Base-by-base conservation (phyloP, 1,140 invertebrate genomes). In the Mizuhopecten yessoensis region DNA sequence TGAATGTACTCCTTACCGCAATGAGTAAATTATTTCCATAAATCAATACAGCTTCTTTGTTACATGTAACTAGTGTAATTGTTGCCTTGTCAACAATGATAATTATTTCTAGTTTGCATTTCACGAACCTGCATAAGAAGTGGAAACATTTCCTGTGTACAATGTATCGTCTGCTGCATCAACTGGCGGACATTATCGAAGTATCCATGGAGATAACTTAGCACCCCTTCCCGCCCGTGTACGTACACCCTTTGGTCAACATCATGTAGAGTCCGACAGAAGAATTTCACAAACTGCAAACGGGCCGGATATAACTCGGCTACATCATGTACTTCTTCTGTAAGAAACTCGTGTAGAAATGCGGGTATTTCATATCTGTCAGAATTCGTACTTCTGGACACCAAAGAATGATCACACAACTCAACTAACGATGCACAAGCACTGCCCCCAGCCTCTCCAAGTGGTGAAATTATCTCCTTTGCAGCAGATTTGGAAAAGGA, bases 81-180 rank as follows among this genome's bases (percentile, higher is more conserved):
- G 36, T 7, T 39, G 36, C 13, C 13, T 39, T 39, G 36, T 39
- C 36, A 7, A 39, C 36, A 13, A 7, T 39, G 36, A n/a, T 39
- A 5, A 7, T 39, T 39, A 39, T 39, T 39, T 39, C 36, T 39
- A 39, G 36, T 39, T 39, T 39, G 13, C 5, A 39, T 39, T 39
- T 13, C 5, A 39, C 89, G 34, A 86, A 90, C 89, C 36, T 87
- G 57, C 86, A 90, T 90, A 5, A 90, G 34, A 17, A 33, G 86
- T 20, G 33, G 23, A 87, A 90, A 90, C 2, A 90, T 90, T 20
- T 90, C 86, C 33, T 90, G 34, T 29, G 75, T 87, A 45, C 89
- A 90, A 45, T 90, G 89, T 33, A 90, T 87, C 0, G 89, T 86
- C 20, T 90, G 89, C 33, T 90, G 89, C 86, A 90, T 87, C 1